phyloP scores from a whole-genome alignment of 2,797 vertebrate genomes.

The Champsocephalus gunnari region DNA sequence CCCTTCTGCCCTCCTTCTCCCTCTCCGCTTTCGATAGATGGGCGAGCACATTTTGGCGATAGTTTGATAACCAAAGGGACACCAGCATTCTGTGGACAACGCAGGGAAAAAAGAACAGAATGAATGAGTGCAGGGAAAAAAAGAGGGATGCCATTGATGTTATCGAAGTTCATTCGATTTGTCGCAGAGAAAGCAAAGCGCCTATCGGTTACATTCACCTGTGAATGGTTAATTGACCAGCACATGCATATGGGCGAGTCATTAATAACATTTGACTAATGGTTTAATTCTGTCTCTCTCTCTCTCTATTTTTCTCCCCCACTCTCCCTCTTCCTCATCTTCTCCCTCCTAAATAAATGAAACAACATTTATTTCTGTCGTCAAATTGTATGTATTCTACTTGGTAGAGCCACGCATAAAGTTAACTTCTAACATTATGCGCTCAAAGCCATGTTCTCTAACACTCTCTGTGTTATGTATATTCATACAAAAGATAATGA shows the following conservation, averaged over 20 bases:
- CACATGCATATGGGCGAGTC: conserved; percentile 91
- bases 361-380: conserved; percentile 12
- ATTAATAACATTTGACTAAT: conserved; percentile 97
- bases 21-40: conserved; percentile 85
- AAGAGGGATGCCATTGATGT: conserved; percentile 88
- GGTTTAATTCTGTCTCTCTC: conserved; percentile 82
- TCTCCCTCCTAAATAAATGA: conserved; percentile 12
- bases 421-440: neutral
- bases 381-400: conserved; percentile 1
- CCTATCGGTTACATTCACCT: conserved; percentile 99
- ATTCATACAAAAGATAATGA: neutral
- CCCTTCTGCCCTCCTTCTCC: conserved; percentile 64
- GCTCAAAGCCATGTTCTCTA: neutral
- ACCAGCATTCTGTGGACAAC: conserved; percentile 65
- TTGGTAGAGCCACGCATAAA: neutral
- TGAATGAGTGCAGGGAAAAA: conserved; percentile 73
- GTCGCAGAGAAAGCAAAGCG: conserved; percentile 74
- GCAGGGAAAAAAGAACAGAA: conserved; percentile 73
- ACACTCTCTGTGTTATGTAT: neutral
- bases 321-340: conserved; percentile 8
- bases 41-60: conserved; percentile 96
- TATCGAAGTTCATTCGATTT: conserved; percentile 95
- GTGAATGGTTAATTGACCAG: conserved; percentile 97
- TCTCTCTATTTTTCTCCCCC: conserved; percentile 17
- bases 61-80: conserved; percentile 93